A percentile compares a stretch with the other conserved stretches of the same genome.
Evolutionary conservation across 1,140 invertebrate species (phyloP).

Genomic region (Brachionus sp.): DNA sequence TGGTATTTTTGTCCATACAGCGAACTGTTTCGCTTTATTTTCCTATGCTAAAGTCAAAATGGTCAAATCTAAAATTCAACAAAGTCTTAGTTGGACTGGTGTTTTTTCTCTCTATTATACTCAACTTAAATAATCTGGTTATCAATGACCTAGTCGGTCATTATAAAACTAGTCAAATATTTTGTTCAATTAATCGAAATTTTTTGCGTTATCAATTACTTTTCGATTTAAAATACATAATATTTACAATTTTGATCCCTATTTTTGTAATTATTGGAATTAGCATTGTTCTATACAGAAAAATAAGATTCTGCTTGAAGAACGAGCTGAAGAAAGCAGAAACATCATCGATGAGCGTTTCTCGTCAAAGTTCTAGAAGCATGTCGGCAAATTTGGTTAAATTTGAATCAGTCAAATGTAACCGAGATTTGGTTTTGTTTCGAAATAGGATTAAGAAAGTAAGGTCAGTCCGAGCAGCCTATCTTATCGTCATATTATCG

Average conservation of each 20-base stretch:
- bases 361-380: neutral
- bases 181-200: neutral
- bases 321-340: neutral
- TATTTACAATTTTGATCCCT: neutral
- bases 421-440: neutral
- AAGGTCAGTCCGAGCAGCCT: neutral
- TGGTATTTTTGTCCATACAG: neutral
- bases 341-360: neutral
- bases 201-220: constrained; percentile 3
- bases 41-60: constrained; percentile 15
- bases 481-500: neutral
- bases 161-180: neutral
- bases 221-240: neutral
- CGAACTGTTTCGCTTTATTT: neutral
- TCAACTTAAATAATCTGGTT: neutral
- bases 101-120: neutral
- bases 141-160: neutral
- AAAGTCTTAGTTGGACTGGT: neutral
- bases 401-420: neutral
- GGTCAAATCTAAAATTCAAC: neutral
- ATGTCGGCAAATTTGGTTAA: neutral
- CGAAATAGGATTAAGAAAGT: neutral
- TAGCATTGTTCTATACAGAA: neutral
- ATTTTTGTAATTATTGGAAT: neutral
- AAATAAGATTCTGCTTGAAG: neutral